These are phyloP conservation scores for Agrypnus murinus DNA, from an alignment of 2,888 invertebrate genomes.

Conservation along the genomic window DNA sequence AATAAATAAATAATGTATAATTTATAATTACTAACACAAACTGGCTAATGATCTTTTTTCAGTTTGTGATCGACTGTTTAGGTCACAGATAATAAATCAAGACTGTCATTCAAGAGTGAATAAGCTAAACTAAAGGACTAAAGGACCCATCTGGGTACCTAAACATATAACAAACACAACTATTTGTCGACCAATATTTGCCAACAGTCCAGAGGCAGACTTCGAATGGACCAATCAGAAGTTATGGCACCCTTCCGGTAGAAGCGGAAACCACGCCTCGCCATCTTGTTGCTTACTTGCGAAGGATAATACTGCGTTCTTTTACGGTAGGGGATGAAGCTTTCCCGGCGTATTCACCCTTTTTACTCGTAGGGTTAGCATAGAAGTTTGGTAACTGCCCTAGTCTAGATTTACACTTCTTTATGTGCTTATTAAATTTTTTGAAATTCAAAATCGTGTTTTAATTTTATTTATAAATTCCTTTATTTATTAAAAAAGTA, in stretches of 20 bases:
- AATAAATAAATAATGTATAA: background rate
- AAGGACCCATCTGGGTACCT: conserved; percentile 70
- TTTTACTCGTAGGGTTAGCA: conserved; percentile 20
- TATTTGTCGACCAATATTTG: conserved; percentile 73
- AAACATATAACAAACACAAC: conserved; percentile 72
- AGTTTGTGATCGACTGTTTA: conserved; percentile 46
- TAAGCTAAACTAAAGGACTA: conserved; percentile 69
- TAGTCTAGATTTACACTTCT: conserved; percentile 20
- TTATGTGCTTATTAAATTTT: background rate
- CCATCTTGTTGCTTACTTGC: conserved; percentile 69
- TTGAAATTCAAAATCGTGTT: conserved; percentile 2
- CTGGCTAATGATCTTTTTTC: conserved; percentile 60
- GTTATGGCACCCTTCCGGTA: conserved; percentile 65
- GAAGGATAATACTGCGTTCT: conserved; percentile 56
- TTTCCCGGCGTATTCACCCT: conserved; percentile 27
- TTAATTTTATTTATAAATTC: too few species aligned
- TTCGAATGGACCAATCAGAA: conserved; percentile 65
- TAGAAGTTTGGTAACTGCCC: conserved; percentile 27
- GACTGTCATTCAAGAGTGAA: conserved; percentile 65
- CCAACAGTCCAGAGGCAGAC: conserved; percentile 70
- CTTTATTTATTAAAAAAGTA: too few species aligned
- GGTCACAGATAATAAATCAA: conserved; percentile 61
- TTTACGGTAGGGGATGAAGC: conserved; percentile 42
- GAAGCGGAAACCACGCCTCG: conserved; percentile 68
- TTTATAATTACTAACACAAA: conserved; percentile 54